Evolutionary conservation across 2,113 vertebrate genomes (phyloP), one percentile per base, ranked within the genome.

Genomic region (Etheostoma cragini): DNA sequence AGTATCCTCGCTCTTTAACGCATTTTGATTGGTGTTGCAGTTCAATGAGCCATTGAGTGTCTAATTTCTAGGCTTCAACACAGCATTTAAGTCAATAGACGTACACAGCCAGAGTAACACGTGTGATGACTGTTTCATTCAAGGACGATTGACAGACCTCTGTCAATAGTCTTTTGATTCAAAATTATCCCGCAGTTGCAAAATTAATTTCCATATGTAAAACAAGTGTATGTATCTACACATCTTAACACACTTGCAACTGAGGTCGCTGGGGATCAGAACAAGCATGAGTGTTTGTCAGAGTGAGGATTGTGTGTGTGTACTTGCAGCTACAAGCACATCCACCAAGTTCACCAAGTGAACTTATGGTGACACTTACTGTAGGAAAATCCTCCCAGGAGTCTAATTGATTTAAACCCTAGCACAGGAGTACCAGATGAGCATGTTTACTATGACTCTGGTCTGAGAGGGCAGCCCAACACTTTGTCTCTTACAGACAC

Each of bases 381-480:
- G 10, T 42, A 14, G 47, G 21, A 33, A 84, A 88, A 85, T 81
- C 75, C 73, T 54, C 67, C 11, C 42, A 3, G 8, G 47, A 50
- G 71, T 82, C 72, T 53, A 65, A 79, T 67, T 49, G 63, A 77
- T 56, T 58, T 46, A 56, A 80, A 79, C 8, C 11, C 16, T 7
- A 56, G 33, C 26, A 19, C 60, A 68, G 26, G 61, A 83, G 61
- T 50, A 35, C 83, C 65, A 71, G 74, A 83, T 88, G 83, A 90
- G 21, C 65, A 22, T 67, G 62, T 86, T 89, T 87, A 88, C 82
- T 63, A 62, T 38, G 3, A 19, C 42, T 24, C 50, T 2, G 4
- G 57, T 69, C 46, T 13, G 65, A 77, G 47, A 80, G 45, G 38
- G 50, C 24, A 19, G 52, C 16, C 12, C 45, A 35, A 50, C 68